A percentile compares a stretch with the other conserved stretches of the same genome.
phyloP scores from a whole-genome alignment of 2,113 vertebrate species.

The Taurulus bubalis region DNA sequence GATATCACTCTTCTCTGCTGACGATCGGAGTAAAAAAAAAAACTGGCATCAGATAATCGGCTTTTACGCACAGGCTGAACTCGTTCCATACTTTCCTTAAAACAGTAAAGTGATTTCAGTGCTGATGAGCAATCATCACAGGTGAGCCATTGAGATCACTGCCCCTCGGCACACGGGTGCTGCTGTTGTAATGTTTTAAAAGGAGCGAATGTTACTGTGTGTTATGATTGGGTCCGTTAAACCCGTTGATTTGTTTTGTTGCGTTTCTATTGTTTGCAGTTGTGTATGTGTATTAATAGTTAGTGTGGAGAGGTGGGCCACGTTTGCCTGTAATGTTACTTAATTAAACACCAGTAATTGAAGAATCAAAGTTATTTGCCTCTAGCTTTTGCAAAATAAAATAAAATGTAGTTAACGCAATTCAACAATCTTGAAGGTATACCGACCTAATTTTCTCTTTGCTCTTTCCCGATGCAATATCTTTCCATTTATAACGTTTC shows the following conservation, averaged over 20 bases:
- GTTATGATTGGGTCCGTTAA: background rate
- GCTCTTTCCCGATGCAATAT: background rate
- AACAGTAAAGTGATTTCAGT: background rate
- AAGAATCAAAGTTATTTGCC: background rate
- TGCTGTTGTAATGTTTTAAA: background rate
- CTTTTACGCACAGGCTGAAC: background rate
- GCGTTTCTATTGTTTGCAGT: too few relatives aligned
- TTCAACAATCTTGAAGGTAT: background rate
- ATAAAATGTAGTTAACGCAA: background rate
- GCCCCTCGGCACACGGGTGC: background rate
- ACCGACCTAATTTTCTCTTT: background rate
- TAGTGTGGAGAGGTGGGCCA: background rate
- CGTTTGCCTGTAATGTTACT: background rate
- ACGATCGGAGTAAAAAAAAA: background rate
- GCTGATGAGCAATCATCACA: background rate
- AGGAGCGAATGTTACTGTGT: background rate
- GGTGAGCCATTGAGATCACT: background rate
- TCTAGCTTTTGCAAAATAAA: background rate
- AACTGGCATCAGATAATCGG: background rate
- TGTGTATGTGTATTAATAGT: background rate
- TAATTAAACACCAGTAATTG: background rate
- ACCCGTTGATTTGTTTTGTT: background rate
- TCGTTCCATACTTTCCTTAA: background rate
- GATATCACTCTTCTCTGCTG: background rate
- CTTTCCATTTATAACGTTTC: background rate